phyloP scores from a whole-genome alignment of 2,888 invertebrate genomes.

The Phoenoteleia sp. region DNA sequence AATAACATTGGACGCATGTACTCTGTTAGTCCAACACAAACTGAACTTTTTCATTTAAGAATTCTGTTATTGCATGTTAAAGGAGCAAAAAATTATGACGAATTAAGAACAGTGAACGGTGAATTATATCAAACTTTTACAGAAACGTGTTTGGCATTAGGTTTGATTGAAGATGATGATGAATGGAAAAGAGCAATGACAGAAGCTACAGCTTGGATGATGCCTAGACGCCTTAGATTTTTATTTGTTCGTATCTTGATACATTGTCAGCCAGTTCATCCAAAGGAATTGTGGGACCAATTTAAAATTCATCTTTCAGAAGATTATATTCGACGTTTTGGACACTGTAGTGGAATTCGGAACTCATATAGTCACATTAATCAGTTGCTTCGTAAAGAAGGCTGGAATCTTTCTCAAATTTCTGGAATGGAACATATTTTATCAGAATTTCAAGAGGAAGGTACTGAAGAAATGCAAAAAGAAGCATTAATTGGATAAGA shows the following conservation, averaged over 20 bases:
- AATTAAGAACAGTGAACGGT: background rate
- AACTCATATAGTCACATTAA: background rate
- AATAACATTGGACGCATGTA: background rate
- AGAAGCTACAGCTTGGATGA: slow-evolving; percentile 18
- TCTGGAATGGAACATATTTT: slow-evolving; percentile 7
- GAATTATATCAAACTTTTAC: background rate
- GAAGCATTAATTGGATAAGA: slow-evolving; percentile 5
- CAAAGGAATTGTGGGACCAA: slow-evolving; percentile 6
- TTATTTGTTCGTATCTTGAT: slow-evolving; percentile 4
- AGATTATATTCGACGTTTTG: background rate
- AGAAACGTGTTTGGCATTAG: background rate
- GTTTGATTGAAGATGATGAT: background rate
- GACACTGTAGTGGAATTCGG: background rate
- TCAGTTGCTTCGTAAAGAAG: background rate
- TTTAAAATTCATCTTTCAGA: slow-evolving; percentile 8
- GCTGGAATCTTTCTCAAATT: background rate
- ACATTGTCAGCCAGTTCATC: background rate
- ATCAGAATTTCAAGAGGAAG: background rate
- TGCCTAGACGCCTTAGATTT: background rate
- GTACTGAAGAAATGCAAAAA: background rate
- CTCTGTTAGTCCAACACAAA: background rate
- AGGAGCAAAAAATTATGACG: background rate
- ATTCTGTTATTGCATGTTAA: background rate
- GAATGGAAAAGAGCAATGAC: slow-evolving; percentile 1
- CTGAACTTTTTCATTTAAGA: background rate